Conservation (phyloP, 1,140 invertebrate species). For the Scaptomyza pallida region DNA sequence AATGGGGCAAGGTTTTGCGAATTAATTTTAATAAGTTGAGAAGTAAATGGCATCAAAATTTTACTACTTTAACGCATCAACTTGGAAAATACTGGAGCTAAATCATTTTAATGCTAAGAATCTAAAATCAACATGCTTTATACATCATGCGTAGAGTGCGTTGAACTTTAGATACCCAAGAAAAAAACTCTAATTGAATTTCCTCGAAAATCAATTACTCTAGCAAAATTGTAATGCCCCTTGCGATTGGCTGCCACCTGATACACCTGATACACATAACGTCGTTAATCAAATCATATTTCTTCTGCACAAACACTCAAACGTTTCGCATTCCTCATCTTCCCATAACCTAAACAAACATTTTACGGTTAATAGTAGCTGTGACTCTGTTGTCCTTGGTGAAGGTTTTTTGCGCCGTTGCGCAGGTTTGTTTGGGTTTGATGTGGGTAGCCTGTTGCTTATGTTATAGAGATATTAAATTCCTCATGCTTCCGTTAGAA, state of each 20-base stretch:
- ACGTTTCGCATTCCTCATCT: slow-evolving; percentile 2
- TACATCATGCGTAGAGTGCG: too few relatives aligned
- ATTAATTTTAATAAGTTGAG: too few relatives aligned
- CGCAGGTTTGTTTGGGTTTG: slow-evolving; percentile 65
- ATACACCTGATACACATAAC: background rate
- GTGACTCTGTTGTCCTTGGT: slow-evolving; percentile 32
- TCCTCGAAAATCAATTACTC: background rate
- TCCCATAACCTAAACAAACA: slow-evolving; percentile 51
- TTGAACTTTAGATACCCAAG: too few relatives aligned
- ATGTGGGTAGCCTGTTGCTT: slow-evolving; percentile 68
- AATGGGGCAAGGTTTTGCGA: too few relatives aligned
- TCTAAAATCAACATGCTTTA: too few relatives aligned
- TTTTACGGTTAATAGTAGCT: slow-evolving; percentile 4
- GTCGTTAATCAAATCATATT: slow-evolving; percentile 22
- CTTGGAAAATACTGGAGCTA: too few relatives aligned
- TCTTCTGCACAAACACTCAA: slow-evolving; percentile 2
- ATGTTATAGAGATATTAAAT: slow-evolving; percentile 33
- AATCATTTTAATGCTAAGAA: too few relatives aligned
- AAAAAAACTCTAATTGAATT: background rate
- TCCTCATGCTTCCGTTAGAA: slow-evolving; percentile 26
- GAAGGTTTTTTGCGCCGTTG: slow-evolving; percentile 30
- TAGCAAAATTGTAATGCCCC: background rate
- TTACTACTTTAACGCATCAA: too few relatives aligned
- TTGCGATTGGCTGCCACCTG: background rate
- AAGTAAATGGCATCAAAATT: too few relatives aligned